phyloP scores from a whole-genome alignment of 2,113 vertebrate species.

The Dipodomys spectabilis region DNA sequence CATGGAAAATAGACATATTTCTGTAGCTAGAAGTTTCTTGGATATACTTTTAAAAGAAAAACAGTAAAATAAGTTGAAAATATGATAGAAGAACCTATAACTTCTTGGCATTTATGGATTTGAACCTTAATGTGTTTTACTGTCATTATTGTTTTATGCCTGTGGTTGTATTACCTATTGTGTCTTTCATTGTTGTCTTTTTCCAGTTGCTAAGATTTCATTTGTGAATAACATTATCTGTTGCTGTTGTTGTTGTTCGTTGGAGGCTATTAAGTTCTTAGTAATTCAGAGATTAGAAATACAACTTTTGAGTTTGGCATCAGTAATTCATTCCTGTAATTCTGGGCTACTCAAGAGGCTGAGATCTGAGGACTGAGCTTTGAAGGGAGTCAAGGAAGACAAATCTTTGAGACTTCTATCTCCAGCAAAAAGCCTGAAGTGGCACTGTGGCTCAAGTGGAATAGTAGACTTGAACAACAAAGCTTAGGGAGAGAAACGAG shows the following conservation, averaged over 20 bases:
- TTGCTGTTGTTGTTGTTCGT: too few relatives aligned
- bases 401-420: too few relatives aligned
- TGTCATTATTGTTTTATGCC: background rate
- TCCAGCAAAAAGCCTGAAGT: too few relatives aligned
- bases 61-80: background rate
- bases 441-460: too few relatives aligned
- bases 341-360: too few relatives aligned
- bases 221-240: background rate
- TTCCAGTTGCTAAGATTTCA: background rate
- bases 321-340: too few relatives aligned
- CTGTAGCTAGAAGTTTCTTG: background rate
- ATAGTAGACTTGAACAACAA: too few relatives aligned
- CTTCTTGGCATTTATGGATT: background rate
- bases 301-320: background rate
- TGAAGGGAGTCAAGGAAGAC: too few relatives aligned
- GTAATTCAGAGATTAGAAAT: background rate
- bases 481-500: too few relatives aligned
- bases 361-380: too few relatives aligned
- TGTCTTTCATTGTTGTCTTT: background rate
- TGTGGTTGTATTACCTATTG: background rate
- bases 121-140: background rate
- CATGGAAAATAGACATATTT: constrained; percentile 61
- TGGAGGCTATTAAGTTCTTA: background rate
- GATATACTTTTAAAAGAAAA: constrained; percentile 9
- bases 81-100: background rate